Percentiles rank a stretch among this genome's conserved stretches.
Conservation (phyloP, 2,113 vertebrate genomes). For the Ophthalmolycus amberensis region DNA sequence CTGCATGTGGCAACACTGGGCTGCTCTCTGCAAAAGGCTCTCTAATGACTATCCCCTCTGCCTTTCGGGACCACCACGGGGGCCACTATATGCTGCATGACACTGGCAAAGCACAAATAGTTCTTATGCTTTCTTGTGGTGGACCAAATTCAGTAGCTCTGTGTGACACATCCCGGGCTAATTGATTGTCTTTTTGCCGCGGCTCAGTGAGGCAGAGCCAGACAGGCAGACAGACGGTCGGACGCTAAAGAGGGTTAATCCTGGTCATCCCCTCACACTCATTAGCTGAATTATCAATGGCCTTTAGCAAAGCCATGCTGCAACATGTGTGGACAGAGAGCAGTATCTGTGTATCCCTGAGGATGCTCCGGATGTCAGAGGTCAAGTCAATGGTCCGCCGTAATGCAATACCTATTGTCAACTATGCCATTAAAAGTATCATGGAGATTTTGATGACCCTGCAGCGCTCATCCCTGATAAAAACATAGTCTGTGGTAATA, state of each 20-base stretch:
- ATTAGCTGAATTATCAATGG: constrained; percentile 87
- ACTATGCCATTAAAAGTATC: constrained; percentile 81
- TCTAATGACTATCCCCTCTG: constrained; percentile 32
- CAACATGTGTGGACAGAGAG: constrained; percentile 87
- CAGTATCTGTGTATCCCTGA: constrained; percentile 84
- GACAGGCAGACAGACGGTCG: constrained; percentile 60
- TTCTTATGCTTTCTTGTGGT: background rate
- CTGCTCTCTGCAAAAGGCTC: constrained; percentile 45
- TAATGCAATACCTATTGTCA: constrained; percentile 90
- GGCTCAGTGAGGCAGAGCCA: constrained; percentile 53
- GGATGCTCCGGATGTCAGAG: constrained; percentile 90
- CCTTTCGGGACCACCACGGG: constrained; percentile 40
- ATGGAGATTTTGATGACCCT: constrained; percentile 63
- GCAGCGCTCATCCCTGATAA: background rate
- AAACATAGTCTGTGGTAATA: background rate
- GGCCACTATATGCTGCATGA: background rate
- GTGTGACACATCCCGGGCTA: constrained; percentile 44
- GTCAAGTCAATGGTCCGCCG: constrained; percentile 91
- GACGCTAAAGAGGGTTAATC: constrained; percentile 88
- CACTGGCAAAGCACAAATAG: background rate
- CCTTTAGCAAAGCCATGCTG: constrained; percentile 76
- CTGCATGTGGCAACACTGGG: constrained; percentile 62
- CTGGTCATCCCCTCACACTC: constrained; percentile 80
- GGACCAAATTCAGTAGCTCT: constrained; percentile 14
- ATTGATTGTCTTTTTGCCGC: constrained; percentile 66